phyloP scores from a whole-genome alignment of 1,140 invertebrate species.

The Halotydeus destructor region DNA sequence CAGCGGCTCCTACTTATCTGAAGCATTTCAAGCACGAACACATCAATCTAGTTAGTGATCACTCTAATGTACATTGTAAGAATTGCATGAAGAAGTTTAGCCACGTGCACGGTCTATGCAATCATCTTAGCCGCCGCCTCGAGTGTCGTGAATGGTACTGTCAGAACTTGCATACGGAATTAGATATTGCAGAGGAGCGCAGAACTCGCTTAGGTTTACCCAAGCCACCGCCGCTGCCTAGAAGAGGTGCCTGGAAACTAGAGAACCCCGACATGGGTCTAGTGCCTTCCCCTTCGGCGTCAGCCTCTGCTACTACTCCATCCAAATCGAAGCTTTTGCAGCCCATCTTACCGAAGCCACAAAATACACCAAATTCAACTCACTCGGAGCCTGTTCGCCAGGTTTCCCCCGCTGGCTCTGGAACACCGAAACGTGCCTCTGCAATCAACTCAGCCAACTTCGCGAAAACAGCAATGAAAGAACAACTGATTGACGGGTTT shows the following conservation, averaged over 20 bases:
- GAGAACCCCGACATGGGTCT: background rate
- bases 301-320: too few species aligned
- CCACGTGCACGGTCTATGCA: conserved; percentile 2
- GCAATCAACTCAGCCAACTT: too few species aligned
- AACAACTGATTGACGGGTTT: background rate
- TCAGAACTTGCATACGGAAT: background rate
- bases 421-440: too few species aligned
- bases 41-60: background rate
- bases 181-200: background rate
- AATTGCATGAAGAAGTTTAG: conserved; percentile 1
- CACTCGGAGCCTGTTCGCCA: background rate
- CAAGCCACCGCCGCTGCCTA: background rate
- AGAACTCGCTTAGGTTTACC: too few species aligned
- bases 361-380: too few species aligned
- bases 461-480: too few species aligned
- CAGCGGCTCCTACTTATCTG: too few species aligned
- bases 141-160: conserved; percentile 4
- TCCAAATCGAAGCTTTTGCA: background rate
- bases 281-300: background rate
- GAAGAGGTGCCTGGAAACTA: background rate
- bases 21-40: conserved; percentile 3
- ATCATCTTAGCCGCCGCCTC: conserved; percentile 7
- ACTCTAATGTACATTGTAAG: background rate
- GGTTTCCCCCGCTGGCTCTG: background rate
- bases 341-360: too few species aligned